Evolutionary conservation across 2,888 invertebrate genomes (phyloP).

Genomic region (Hipparchia semele): DNA sequence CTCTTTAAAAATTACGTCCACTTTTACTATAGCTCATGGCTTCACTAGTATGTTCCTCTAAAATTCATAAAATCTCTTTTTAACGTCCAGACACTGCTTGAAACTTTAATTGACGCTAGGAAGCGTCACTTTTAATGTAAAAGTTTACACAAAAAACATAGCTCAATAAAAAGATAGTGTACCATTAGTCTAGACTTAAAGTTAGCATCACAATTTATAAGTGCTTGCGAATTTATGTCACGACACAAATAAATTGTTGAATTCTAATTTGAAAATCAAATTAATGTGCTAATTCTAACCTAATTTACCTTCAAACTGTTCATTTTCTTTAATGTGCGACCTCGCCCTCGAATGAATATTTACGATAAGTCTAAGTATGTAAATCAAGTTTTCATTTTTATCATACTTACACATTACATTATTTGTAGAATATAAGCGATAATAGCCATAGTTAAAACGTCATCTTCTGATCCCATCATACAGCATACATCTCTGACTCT

Average conservation of each 20-base stretch:
- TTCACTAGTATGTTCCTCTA: not conserved
- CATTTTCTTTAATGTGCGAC: conserved; percentile 14
- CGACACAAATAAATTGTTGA: conserved; percentile 11
- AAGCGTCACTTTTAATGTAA: conserved; percentile 11
- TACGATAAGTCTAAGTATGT: conserved; percentile 2
- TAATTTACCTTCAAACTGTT: conserved; percentile 16
- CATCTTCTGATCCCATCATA: too few relatives aligned
- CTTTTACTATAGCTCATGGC: not conserved
- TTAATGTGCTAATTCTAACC: conserved; percentile 18
- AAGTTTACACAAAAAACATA: conserved; percentile 5
- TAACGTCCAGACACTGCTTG: conserved; percentile 7
- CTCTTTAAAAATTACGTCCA: not conserved
- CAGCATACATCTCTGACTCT: too few relatives aligned
- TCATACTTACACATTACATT: not conserved
- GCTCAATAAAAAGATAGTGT: not conserved
- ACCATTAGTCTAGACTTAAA: conserved; percentile 30
- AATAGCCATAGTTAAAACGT: not conserved
- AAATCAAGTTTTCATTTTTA: conserved; percentile 9
- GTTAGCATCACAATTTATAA: conserved; percentile 12
- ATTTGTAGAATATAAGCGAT: not conserved
- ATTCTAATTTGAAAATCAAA: conserved; percentile 19
- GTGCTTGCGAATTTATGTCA: conserved; percentile 8
- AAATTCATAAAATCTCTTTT: conserved; percentile 8
- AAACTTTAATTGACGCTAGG: not conserved
- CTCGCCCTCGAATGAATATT: conserved; percentile 8